A percentile compares a stretch with the other conserved stretches of the same genome.
Evolutionary conservation across 2,113 vertebrate species (phyloP).

Genomic region (Rhinogobius similis): DNA sequence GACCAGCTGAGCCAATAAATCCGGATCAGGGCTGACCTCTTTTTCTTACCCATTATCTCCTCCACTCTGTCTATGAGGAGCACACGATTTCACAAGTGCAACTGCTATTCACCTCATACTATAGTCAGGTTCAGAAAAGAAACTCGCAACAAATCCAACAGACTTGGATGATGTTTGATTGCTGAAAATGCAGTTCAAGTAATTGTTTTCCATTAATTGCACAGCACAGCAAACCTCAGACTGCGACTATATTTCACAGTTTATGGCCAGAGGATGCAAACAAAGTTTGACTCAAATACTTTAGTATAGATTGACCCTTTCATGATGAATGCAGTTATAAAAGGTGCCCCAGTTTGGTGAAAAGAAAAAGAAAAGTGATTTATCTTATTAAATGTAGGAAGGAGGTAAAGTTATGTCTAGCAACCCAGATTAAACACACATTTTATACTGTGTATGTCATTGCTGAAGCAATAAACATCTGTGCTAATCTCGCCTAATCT

Average conservation of each 20-base stretch:
- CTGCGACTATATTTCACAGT: conserved; percentile 18
- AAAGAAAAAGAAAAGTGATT: not conserved
- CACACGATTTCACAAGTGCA: conserved; percentile 12
- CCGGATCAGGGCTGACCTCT: conserved; percentile 47
- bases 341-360: not conserved
- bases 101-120: conserved; percentile 8
- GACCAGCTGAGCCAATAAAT: conserved; percentile 68
- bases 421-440: conserved; percentile 64
- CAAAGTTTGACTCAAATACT: not conserved
- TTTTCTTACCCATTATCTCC: conserved; percentile 17
- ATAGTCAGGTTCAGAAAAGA: not conserved
- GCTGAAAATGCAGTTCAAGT: conserved; percentile 18
- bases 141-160: not conserved
- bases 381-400: conserved; percentile 10
- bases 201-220: conserved; percentile 56
- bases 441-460: not conserved
- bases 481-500: no score
- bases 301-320: not conserved
- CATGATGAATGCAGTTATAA: not conserved
- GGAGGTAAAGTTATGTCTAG: not conserved
- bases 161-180: conserved; percentile 14
- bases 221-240: conserved; percentile 18
- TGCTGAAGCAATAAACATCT: not conserved
- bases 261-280: conserved; percentile 47
- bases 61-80: conserved; percentile 11